These are phyloP conservation scores for Typhlomys cinereus DNA, from an alignment of 2,113 vertebrate genomes.

Conservation along the genomic window DNA sequence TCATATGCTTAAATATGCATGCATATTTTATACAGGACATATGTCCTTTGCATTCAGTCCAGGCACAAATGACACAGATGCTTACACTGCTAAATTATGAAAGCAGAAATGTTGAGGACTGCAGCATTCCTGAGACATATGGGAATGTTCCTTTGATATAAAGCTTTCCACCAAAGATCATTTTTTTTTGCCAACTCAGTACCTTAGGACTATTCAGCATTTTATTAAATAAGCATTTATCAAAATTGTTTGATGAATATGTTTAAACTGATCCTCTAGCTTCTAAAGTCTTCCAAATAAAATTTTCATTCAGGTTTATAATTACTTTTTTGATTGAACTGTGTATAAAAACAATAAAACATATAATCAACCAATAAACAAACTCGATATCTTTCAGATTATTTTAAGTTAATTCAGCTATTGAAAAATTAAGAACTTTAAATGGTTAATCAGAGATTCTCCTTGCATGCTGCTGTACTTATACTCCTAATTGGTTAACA, in stretches of 20 bases:
- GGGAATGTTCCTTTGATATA: conserved; percentile 24
- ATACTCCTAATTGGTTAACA: too few species aligned
- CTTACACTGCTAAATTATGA: conserved; percentile 4
- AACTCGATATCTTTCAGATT: neutral
- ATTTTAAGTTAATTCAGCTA: neutral
- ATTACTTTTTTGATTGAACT: neutral
- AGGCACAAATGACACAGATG: neutral
- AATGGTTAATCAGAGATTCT: too few species aligned
- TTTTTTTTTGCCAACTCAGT: neutral
- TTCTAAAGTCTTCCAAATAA: neutral
- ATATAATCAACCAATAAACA: neutral
- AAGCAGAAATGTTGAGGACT: conserved; percentile 25
- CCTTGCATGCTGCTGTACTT: too few species aligned
- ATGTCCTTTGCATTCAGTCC: neutral
- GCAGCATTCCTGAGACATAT: conserved; percentile 38
- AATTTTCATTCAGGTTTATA: neutral
- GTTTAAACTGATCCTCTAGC: neutral
- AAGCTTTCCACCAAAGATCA: conserved; percentile 24
- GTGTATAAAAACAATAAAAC: neutral
- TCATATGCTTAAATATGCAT: neutral
- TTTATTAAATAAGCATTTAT: conserved; percentile 44
- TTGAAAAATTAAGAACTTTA: too few species aligned
- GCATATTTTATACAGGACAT: neutral
- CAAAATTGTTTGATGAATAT: neutral
- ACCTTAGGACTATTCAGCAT: conserved; percentile 19